These are phyloP conservation scores for Apodemus agrarius DNA, from an alignment of 2,797 vertebrate genomes.

Conservation along the genomic window DNA sequence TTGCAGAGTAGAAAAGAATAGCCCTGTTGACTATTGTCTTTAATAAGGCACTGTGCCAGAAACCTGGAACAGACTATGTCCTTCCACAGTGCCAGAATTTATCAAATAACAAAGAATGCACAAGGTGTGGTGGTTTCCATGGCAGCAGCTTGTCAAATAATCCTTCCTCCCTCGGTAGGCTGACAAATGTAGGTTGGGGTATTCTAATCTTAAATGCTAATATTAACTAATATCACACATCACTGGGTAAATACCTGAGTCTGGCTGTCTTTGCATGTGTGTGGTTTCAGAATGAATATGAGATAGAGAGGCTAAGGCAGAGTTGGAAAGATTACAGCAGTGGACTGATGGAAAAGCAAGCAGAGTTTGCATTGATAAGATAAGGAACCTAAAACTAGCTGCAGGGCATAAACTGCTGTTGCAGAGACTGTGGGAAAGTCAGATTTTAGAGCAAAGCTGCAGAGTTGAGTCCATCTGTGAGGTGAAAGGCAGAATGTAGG, in stretches of 20 bases:
- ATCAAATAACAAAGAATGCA: background rate
- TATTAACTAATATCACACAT: background rate
- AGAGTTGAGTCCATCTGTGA: background rate
- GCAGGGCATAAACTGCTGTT: background rate
- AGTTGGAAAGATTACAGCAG: background rate
- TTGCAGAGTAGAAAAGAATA: background rate
- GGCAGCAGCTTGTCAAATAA: background rate
- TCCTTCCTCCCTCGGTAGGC: background rate
- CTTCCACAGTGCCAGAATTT: background rate
- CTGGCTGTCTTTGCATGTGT: background rate
- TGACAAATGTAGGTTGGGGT: background rate
- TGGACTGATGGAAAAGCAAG: background rate
- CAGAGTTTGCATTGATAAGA: background rate
- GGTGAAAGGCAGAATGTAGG: background rate
- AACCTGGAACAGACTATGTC: background rate
- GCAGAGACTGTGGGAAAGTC: background rate
- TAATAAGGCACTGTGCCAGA: background rate
- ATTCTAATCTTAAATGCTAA: background rate
- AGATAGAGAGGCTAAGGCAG: background rate
- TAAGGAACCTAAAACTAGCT: background rate
- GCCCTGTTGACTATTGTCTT: background rate
- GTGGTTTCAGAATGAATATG: background rate
- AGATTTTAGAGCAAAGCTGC: background rate
- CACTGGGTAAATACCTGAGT: background rate
- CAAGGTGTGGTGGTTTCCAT: background rate